Evolutionary conservation across 2,113 vertebrate species (phyloP).

Genomic region (Arvicanthis niloticus): DNA sequence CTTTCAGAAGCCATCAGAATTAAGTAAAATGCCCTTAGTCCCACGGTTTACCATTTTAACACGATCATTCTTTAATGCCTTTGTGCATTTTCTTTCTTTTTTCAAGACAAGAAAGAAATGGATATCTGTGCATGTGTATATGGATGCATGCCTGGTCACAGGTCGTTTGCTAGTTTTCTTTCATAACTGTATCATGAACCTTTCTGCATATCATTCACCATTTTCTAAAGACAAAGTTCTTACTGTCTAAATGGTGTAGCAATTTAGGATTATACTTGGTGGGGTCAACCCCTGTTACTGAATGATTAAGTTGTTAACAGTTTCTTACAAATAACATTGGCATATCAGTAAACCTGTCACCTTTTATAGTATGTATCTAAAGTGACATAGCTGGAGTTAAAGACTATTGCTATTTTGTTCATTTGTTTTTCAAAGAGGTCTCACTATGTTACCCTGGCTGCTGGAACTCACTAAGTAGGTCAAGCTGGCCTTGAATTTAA

Average conservation of each 20-base stretch:
- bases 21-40: not conserved
- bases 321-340: slow-evolving; percentile 33
- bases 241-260: not conserved
- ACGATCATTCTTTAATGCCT: not conserved
- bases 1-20: slow-evolving; percentile 26
- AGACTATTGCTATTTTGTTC: not conserved
- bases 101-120: not conserved
- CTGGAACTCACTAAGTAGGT: not conserved
- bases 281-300: not conserved
- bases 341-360: not conserved
- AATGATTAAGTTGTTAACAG: slow-evolving; percentile 1
- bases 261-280: slow-evolving; percentile 3
- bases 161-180: not conserved
- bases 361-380: not conserved
- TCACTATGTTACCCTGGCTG: not conserved
- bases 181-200: not conserved
- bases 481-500: not conserved
- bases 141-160: not conserved
- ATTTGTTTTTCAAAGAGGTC: not conserved
- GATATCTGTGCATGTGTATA: not conserved
- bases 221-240: slow-evolving; percentile 28
- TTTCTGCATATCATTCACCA: not conserved
- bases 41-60: not conserved
- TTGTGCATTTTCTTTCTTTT: not conserved
- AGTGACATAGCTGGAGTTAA: not conserved